phyloP scores from a whole-genome alignment of 2,113 vertebrate species.

The Irena cyanogastra region DNA sequence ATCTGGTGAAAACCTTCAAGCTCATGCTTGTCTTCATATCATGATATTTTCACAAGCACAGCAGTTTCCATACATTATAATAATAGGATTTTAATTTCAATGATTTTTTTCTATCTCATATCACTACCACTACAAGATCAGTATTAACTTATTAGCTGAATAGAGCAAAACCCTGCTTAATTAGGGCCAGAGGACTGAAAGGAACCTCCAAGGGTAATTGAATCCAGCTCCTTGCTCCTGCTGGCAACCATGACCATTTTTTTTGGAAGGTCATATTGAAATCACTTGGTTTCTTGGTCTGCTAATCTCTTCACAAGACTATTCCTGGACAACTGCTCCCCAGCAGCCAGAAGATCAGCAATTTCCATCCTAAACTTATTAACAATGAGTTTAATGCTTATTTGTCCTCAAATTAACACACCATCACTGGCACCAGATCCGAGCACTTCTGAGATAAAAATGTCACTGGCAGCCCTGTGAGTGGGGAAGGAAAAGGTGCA shows the following conservation, averaged over 20 bases:
- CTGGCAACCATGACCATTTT: background rate
- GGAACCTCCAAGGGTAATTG: constrained; percentile 2
- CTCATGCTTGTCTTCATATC: background rate
- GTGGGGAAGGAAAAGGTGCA: background rate
- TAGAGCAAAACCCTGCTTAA: constrained; percentile 13
- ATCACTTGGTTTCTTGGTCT: background rate
- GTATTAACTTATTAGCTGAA: background rate
- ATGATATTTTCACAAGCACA: background rate
- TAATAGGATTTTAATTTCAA: background rate
- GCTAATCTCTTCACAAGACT: background rate
- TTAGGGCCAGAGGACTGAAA: background rate
- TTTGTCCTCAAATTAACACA: background rate
- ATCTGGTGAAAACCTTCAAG: background rate
- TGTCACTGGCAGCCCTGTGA: background rate
- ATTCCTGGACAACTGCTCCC: background rate
- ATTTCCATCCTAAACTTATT: background rate
- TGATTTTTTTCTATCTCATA: background rate
- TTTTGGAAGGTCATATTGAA: constrained; percentile 32
- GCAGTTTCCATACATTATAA: background rate
- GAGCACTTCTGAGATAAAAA: background rate
- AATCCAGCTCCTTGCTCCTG: constrained; percentile 16
- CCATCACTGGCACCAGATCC: background rate
- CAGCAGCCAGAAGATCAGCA: background rate
- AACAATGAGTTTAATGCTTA: background rate
- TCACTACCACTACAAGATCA: background rate